Evolutionary conservation across 2,888 invertebrate species (phyloP), one percentile per base, ranked within the genome.

Genomic region (Conus canariensis): DNA sequence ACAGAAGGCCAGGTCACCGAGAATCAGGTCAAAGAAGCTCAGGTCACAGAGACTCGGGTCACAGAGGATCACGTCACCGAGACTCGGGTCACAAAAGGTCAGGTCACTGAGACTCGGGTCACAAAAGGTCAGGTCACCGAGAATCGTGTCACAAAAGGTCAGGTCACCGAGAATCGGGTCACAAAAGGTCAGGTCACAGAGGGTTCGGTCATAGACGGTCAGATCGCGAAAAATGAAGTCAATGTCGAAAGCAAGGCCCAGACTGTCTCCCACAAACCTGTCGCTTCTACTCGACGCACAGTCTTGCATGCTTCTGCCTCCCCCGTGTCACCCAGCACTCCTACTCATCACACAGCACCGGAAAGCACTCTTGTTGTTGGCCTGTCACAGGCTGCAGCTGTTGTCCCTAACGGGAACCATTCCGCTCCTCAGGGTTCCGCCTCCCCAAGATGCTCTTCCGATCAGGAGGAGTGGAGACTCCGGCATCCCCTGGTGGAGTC

Each of bases 381-480:
- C 12, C n/a, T 12, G 6, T 60, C 86, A 85, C 82, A 85, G 60
- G 60, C 9, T 64, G 16, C 30, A 9, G 22, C n/a, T 25, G 64
- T 14, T 30, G 64, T 30, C 58, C 16, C 4, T 59, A 86, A n/a
- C 14, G 14, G 45, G 8, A 25, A 45, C 67, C 56, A 30, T 22
- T 74, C 82, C 58, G 25, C 70, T 64, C 30, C 70, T 0, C 88
- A 88, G 88, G 85, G 16, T 89, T 90, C 87, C 56, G 59, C 22
- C 82, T 90, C 87, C 85, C 88, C 67, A 87, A 90, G 90, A 90
- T 67, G 82, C 86, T 86, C 83, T 90, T 90, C 88, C 74, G 83
- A 30, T 88, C 85, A 56, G 64, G 67, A 67, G 70, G 25, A 74
- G 85, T n/a, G 87, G 87, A 64, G 87, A 82, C 80, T 45, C 10